phyloP scores from a whole-genome alignment of 2,113 vertebrate genomes.

The Melanocharis versteri region DNA sequence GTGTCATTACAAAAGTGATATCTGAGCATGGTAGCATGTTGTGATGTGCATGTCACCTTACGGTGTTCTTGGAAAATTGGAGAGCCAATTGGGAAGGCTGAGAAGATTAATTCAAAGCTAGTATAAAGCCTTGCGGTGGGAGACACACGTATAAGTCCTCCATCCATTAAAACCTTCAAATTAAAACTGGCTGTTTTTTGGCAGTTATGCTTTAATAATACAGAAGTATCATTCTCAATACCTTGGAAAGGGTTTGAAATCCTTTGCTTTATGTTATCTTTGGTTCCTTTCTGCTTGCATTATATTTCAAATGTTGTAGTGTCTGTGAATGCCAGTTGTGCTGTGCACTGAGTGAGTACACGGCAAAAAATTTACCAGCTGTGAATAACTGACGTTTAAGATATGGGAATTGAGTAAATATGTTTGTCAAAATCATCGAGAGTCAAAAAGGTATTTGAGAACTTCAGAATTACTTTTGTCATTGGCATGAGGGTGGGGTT shows the following conservation, averaged over 20 bases:
- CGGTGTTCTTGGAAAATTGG: neutral
- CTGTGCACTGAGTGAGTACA: neutral
- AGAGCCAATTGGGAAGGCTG: neutral
- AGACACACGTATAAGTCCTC: neutral
- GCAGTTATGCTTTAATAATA: neutral
- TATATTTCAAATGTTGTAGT: neutral
- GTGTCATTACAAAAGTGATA: neutral
- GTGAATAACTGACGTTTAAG: neutral
- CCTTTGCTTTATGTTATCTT: neutral
- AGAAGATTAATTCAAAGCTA: neutral
- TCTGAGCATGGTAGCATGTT: neutral
- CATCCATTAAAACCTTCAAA: neutral
- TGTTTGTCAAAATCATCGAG: neutral
- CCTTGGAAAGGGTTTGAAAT: neutral
- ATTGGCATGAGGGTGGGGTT: neutral
- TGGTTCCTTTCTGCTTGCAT: neutral
- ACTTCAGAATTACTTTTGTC: neutral
- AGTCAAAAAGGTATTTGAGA: neutral
- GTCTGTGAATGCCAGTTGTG: neutral
- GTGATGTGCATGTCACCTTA: neutral
- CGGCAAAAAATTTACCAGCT: neutral
- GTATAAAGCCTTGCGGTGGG: neutral
- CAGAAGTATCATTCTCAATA: neutral
- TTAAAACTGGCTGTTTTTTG: neutral
- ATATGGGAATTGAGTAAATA: neutral